A percentile compares a stretch with the other conserved stretches of the same genome.
phyloP scores from a whole-genome alignment of 2,797 vertebrate genomes.

The Sebastes hubbsi region DNA sequence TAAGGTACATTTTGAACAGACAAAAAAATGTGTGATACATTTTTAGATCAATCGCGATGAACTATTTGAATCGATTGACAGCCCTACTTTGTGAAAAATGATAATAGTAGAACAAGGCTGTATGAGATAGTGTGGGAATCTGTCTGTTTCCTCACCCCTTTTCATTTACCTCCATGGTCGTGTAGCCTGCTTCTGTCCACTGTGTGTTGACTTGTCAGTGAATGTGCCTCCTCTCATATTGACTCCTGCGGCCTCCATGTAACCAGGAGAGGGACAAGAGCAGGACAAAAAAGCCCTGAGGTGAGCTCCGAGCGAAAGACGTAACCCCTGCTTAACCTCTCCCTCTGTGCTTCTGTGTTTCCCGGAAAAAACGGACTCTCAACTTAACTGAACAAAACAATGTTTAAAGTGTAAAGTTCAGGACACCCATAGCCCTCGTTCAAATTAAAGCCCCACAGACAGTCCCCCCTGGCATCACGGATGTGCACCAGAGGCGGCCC shows the following conservation, averaged over 20 bases:
- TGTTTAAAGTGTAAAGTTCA: not conserved
- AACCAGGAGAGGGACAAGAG: conserved; percentile 6
- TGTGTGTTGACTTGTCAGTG: not conserved
- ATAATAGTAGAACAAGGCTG: not conserved
- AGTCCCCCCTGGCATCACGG: not conserved
- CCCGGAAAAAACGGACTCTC: not conserved
- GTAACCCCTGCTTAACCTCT: not conserved
- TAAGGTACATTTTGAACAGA: too few species aligned
- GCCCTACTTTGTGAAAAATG: too few species aligned
- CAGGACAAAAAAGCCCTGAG: not conserved
- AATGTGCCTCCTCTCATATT: not conserved
- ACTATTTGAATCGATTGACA: too few species aligned
- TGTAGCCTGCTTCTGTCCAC: not conserved
- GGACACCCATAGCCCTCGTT: not conserved
- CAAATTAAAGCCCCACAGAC: conserved; percentile 8
- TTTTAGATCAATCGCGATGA: too few species aligned
- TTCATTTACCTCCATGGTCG: not conserved
- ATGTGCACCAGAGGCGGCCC: conserved; percentile 30
- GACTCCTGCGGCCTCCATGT: not conserved
- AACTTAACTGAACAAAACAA: not conserved
- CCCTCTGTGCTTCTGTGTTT: not conserved
- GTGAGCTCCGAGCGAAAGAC: conserved; percentile 3
- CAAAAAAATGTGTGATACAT: too few species aligned
- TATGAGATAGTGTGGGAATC: not conserved
- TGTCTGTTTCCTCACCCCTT: not conserved